These are phyloP conservation scores for Lepus oiostolus DNA, from an alignment of 2,797 vertebrate species.

Conservation along the genomic window DNA sequence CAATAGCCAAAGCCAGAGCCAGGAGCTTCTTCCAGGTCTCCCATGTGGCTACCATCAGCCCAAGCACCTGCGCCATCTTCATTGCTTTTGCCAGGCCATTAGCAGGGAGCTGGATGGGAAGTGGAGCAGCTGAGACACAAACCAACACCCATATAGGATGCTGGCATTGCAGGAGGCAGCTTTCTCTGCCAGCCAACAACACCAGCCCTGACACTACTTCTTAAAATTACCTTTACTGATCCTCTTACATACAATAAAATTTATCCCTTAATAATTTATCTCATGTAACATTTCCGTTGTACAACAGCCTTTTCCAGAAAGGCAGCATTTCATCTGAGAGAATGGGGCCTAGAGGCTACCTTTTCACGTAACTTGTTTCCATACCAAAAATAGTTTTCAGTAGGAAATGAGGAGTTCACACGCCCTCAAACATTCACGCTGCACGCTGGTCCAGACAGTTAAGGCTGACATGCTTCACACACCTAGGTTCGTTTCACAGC, in stretches of 20 bases:
- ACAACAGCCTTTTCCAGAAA: conserved; percentile 20
- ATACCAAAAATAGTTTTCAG: conserved; percentile 48
- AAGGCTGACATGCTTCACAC: conserved; percentile 43
- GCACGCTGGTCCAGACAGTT: conserved; percentile 24
- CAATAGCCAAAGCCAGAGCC: too few relatives aligned
- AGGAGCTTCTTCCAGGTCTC: too few relatives aligned
- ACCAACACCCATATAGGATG: too few relatives aligned
- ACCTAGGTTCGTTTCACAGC: conserved; percentile 41
- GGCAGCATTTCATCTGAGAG: not conserved
- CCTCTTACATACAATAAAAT: not conserved
- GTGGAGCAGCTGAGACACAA: too few relatives aligned
- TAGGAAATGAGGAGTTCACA: conserved; percentile 64
- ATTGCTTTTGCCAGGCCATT: too few relatives aligned
- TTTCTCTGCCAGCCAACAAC: too few relatives aligned
- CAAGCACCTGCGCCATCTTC: too few relatives aligned
- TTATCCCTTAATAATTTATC: not conserved
- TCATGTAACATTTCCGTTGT: not conserved
- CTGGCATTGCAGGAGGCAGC: too few relatives aligned
- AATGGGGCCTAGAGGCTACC: not conserved
- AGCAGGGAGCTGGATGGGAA: too few relatives aligned
- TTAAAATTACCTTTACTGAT: conserved; percentile 3
- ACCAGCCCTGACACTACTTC: not conserved
- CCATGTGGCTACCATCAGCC: too few relatives aligned
- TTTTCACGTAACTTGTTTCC: conserved; percentile 49
- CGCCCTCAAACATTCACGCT: conserved; percentile 45